Conservation (phyloP, 2,888 invertebrate species). For the Thalpophila matura region DNA sequence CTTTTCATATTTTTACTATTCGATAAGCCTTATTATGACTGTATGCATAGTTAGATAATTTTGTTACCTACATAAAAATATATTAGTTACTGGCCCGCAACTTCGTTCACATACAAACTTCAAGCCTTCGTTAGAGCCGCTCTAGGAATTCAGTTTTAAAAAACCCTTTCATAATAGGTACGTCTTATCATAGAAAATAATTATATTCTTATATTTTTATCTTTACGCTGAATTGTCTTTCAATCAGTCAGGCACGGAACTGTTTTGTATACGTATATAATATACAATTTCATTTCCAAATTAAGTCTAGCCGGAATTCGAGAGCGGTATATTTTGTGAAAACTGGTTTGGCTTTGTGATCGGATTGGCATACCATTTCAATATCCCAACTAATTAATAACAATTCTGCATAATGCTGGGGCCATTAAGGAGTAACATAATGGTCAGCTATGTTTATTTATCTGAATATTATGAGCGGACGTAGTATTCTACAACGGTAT, state of each 20-base stretch:
- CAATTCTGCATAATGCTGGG: constrained; percentile 33
- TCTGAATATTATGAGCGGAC: constrained; percentile 24
- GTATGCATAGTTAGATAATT: background rate
- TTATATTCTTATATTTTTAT: background rate
- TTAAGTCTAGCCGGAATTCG: constrained; percentile 5
- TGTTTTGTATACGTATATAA: too few relatives aligned
- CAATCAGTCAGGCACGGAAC: background rate
- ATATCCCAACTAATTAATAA: constrained; percentile 44
- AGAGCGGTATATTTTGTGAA: constrained; percentile 32
- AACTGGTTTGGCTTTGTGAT: constrained; percentile 35
- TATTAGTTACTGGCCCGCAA: background rate
- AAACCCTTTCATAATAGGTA: too few relatives aligned
- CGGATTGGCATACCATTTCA: constrained; percentile 30
- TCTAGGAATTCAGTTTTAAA: background rate
- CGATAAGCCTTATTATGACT: constrained; percentile 6
- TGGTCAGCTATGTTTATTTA: constrained; percentile 31
- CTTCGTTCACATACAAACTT: background rate
- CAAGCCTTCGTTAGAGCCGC: too few relatives aligned
- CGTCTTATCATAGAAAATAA: too few relatives aligned
- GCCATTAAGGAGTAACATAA: constrained; percentile 35
- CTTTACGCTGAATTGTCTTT: background rate
- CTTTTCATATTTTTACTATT: constrained; percentile 29
- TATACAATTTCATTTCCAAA: constrained; percentile 1
- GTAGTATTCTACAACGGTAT: constrained; percentile 50
- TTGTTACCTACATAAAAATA: background rate